A percentile compares a stretch with the other conserved stretches of the same genome.
These are phyloP conservation scores for Chouioia cunea DNA, from an alignment of 2,888 invertebrate species.

Conservation along the genomic window DNA sequence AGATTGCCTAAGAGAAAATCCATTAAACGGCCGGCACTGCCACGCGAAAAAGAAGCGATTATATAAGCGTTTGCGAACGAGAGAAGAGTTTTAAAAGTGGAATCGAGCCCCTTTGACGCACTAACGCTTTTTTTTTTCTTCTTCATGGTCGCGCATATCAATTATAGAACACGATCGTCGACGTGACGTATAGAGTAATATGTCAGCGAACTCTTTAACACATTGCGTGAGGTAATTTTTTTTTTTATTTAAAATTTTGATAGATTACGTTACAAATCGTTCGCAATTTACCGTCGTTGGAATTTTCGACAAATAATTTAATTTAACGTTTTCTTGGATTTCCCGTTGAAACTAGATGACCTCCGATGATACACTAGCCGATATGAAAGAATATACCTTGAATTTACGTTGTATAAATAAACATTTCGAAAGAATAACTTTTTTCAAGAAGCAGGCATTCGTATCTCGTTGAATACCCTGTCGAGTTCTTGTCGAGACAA, in stretches of 20 bases:
- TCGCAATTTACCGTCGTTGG: neutral
- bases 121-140: neutral
- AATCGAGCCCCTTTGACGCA: conserved; percentile 5
- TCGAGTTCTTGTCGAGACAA: no score
- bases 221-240: neutral
- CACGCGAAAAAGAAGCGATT: neutral
- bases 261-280: neutral
- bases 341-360: neutral
- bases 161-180: neutral
- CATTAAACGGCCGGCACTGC: neutral
- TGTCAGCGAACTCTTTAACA: no score
- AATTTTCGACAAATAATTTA: neutral
- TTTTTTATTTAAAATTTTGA: neutral
- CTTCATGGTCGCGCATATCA: conserved; percentile 6
- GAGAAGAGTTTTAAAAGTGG: neutral
- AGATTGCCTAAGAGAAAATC: neutral
- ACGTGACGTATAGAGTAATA: neutral
- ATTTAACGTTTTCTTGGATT: neutral
- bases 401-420: no score
- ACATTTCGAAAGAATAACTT: no score
- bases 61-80: neutral
- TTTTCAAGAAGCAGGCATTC: no score
- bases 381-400: no score
- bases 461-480: no score
- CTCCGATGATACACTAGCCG: neutral